Evolutionary conservation across 2,113 vertebrate genomes (phyloP).

Genomic region (Polypterus bichir): DNA sequence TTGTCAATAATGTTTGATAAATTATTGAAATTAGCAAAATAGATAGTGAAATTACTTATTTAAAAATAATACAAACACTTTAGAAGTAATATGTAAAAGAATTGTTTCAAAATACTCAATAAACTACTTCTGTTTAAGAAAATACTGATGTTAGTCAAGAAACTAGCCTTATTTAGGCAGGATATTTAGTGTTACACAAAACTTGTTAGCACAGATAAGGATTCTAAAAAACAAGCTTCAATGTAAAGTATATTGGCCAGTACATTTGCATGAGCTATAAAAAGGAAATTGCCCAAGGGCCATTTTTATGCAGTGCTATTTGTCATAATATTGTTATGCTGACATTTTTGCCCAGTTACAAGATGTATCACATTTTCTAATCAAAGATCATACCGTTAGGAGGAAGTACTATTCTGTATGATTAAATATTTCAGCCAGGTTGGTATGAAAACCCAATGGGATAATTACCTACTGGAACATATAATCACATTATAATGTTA

Average conservation of each 20-base stretch:
- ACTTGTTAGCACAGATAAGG: no score
- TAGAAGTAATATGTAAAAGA: no score
- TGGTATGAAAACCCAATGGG: background rate
- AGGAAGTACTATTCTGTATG: background rate
- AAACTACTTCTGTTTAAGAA: no score
- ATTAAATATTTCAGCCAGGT: slow-evolving; percentile 1
- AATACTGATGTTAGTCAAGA: no score
- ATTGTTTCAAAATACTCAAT: no score
- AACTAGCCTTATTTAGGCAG: no score
- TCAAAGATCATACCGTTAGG: background rate
- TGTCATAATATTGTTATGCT: slow-evolving; percentile 1
- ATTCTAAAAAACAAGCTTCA: background rate
- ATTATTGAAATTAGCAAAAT: no score
- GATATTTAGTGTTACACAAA: no score
- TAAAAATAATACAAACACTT: no score
- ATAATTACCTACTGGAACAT: background rate
- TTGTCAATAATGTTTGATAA: no score
- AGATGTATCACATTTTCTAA: slow-evolving; percentile 1
- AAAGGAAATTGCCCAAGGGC: background rate
- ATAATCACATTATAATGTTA: background rate
- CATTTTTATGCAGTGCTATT: background rate
- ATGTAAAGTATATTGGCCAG: background rate
- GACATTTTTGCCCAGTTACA: background rate
- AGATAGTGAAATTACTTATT: no score
- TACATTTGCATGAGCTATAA: background rate